Base-by-base conservation (phyloP, 1,140 invertebrate genomes). In the Zaprionus africanus region DNA sequence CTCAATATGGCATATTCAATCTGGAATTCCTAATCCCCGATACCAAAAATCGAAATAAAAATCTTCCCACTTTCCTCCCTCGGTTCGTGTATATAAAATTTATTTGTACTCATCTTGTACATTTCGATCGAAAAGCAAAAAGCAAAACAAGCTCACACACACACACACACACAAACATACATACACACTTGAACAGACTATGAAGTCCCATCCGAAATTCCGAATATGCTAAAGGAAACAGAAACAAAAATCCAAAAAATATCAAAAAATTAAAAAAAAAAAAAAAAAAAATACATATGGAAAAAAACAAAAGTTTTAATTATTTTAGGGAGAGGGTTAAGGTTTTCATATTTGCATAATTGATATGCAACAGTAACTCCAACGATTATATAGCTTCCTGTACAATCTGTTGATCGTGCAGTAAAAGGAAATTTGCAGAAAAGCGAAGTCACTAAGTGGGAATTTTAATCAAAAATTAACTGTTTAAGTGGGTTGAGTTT, bases 201-300 rank as follows among this genome's bases (percentile, higher is more conserved):
- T 46, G 22, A 46, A 64, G 51, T 26, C 34, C 46, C 17, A 51
- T 22, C 19, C 46, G 46, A 51, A 46, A 46, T 46, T 46, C 41
- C n/a, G n/a, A 46, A 46, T 46, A 46, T 46, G 41, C n/a, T 17
- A 66, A 64, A 51, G 1, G 12, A 75, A 59, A 34, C 54, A 73
- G 13, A 60, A 49, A 71, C 57, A 41, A 63, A 62, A 61, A 19
- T 43, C 19, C 6, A 58, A 22, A 57, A 56, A 63, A 71, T n/a
- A 15, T n/a, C 15, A 53, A n/a, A 24, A 56, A 65, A 54, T 13
- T 81, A 71, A 57, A 67, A 76, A 80, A 84, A 76, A 80, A 84
- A 80, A 84, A 84, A 83, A 65, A 73, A 56, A 56, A 79, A 75
- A 86, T 86, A 81, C 53, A 49, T 85, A 86, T 75, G 59, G 41